These are phyloP conservation scores for Carcharodon carcharias DNA, from an alignment of 2,797 vertebrate genomes.

Conservation along the genomic window DNA sequence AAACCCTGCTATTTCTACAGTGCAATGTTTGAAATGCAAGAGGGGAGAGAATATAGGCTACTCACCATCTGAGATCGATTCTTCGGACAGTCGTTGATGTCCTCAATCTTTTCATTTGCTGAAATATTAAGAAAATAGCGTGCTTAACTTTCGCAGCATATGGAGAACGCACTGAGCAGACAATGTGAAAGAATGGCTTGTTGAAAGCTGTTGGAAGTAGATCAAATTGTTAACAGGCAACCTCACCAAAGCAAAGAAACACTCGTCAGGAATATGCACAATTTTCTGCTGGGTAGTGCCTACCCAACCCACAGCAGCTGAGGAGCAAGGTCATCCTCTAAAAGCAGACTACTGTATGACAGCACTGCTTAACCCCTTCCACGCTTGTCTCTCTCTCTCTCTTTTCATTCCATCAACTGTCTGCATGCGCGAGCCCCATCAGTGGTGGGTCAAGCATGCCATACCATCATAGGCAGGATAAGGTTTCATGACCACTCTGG, in stretches of 20 bases:
- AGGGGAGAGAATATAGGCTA: constrained; percentile 38
- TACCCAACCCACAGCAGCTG: constrained; percentile 75
- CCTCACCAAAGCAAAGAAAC: constrained; percentile 45
- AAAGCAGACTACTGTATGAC: constrained; percentile 70
- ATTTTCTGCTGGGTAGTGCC: constrained; percentile 49
- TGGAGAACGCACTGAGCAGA: constrained; percentile 27
- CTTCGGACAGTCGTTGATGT: constrained; percentile 96
- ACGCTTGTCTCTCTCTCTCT: neutral
- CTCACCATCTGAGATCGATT: constrained; percentile 97
- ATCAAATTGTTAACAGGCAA: constrained; percentile 43
- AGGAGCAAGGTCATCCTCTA: constrained; percentile 53
- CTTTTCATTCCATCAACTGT: neutral
- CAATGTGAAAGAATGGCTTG: constrained; percentile 41
- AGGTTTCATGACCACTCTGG: constrained; percentile 37
- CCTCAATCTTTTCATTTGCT: constrained; percentile 98
- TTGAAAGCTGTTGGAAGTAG: constrained; percentile 40
- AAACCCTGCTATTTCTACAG: neutral
- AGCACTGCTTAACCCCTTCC: constrained; percentile 44
- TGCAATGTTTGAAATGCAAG: neutral
- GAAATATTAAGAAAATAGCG: constrained; percentile 49
- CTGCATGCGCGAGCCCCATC: neutral
- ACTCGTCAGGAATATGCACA: constrained; percentile 47
- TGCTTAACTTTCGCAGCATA: neutral
- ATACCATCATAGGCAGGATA: neutral
- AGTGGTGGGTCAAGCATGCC: neutral